Conservation (phyloP, 2,113 vertebrate genomes). For the Anguilla japonica region DNA sequence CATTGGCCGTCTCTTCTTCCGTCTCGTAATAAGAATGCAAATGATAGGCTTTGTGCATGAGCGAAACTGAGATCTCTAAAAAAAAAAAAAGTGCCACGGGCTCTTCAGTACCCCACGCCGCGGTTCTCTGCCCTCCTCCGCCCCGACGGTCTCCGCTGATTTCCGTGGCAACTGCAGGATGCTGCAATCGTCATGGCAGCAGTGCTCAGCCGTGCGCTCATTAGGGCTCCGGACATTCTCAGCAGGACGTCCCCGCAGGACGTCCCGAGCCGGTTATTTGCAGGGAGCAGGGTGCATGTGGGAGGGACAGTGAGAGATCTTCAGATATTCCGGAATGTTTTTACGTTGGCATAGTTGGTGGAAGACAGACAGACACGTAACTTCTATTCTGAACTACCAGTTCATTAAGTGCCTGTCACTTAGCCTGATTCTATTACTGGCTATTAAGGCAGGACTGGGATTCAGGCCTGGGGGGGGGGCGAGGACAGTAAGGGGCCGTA, state of each 20-base stretch:
- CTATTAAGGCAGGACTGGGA: background rate
- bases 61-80: background rate
- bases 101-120: background rate
- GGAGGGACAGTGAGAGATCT: background rate
- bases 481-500: background rate
- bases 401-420: no score
- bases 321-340: background rate
- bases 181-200: background rate
- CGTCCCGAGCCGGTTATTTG: slow-evolving; percentile 3
- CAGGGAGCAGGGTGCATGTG: background rate
- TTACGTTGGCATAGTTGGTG: background rate
- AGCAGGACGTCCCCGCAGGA: background rate
- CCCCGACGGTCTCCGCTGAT: background rate
- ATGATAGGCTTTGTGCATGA: background rate
- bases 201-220: background rate
- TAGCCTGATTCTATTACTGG: no score
- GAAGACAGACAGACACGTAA: background rate
- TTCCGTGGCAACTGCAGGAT: background rate
- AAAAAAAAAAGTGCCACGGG: background rate
- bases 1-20: background rate
- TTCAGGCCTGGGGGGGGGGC: background rate
- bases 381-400: no score
- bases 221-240: background rate
- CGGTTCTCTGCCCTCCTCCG: background rate
- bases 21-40: slow-evolving; percentile 14